Percentiles rank a stretch among this genome's conserved stretches.
Conservation (phyloP, 2,888 invertebrate genomes). For the Chymomyza caudatula region DNA sequence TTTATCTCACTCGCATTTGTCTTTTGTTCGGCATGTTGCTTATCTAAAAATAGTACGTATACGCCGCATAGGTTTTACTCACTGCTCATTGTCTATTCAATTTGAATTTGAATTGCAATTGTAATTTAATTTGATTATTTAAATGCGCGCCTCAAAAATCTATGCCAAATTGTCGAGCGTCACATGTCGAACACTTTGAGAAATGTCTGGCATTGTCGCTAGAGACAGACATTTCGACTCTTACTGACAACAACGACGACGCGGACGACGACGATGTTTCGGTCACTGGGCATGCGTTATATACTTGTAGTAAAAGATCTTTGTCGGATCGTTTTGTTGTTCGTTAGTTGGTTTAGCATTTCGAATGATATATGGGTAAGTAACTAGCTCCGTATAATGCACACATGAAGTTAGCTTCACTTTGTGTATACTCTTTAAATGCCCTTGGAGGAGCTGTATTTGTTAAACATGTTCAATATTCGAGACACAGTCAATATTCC, state of each 20-base stretch:
- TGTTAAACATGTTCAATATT: no score
- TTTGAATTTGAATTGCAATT: slow-evolving; percentile 46
- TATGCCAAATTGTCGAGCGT: slow-evolving; percentile 42
- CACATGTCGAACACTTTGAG: slow-evolving; percentile 34
- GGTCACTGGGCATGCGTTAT: neutral
- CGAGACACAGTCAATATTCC: no score
- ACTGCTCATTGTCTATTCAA: slow-evolving; percentile 39
- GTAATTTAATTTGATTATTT: slow-evolving; percentile 32
- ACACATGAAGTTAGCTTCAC: neutral
- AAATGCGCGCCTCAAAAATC: slow-evolving; percentile 36
- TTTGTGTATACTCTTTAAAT: neutral
- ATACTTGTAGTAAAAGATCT: neutral
- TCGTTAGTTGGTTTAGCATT: neutral
- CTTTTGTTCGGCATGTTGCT: slow-evolving; percentile 60
- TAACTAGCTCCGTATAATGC: neutral
- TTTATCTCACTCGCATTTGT: slow-evolving; percentile 28
- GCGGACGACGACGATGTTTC: no score
- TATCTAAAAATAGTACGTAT: slow-evolving; percentile 48
- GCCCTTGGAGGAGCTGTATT: no score
- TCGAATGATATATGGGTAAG: neutral
- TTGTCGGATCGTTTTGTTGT: neutral
- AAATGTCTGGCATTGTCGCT: neutral
- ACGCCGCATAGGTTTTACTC: neutral
- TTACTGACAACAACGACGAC: neutral
- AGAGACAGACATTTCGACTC: neutral